phyloP scores from a whole-genome alignment of 2,888 invertebrate species.

The Pharmacophagus antenor region DNA sequence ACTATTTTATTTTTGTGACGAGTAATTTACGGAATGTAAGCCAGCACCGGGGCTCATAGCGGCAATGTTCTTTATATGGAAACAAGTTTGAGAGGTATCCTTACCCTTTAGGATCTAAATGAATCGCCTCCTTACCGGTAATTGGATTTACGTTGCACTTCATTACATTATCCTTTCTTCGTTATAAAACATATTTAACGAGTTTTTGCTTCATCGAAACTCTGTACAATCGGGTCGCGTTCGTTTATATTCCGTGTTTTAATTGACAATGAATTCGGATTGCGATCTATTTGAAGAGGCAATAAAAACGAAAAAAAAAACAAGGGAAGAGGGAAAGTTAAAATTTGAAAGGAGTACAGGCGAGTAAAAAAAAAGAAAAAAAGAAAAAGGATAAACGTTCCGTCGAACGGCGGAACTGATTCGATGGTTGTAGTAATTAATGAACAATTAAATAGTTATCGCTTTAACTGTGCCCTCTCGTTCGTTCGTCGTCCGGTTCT shows the following conservation, averaged over 20 bases:
- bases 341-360: slow-evolving; percentile 35
- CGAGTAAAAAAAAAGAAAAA: slow-evolving; percentile 43
- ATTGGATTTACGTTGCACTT: not conserved
- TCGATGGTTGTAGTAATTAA: slow-evolving; percentile 29
- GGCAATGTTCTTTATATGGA: not conserved
- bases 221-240: too few species aligned
- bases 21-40: not conserved
- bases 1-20: not conserved
- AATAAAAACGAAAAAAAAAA: not conserved
- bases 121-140: not conserved
- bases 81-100: not conserved
- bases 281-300: too few species aligned
- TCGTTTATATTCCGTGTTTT: not conserved
- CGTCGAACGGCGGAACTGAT: slow-evolving; percentile 34
- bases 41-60: not conserved
- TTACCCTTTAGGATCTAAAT: not conserved
- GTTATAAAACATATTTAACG: too few species aligned
- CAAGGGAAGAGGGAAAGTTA: not conserved
- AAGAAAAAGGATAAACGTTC: too few species aligned
- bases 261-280: not conserved
- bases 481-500: slow-evolving; percentile 24
- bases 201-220: too few species aligned
- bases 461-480: slow-evolving; percentile 24
- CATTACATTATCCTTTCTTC: too few species aligned
- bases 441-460: slow-evolving; percentile 30